A percentile compares a stretch with the other conserved stretches of the same genome.
phyloP scores from a whole-genome alignment of 2,888 invertebrate species.

The Plutella xylostella region DNA sequence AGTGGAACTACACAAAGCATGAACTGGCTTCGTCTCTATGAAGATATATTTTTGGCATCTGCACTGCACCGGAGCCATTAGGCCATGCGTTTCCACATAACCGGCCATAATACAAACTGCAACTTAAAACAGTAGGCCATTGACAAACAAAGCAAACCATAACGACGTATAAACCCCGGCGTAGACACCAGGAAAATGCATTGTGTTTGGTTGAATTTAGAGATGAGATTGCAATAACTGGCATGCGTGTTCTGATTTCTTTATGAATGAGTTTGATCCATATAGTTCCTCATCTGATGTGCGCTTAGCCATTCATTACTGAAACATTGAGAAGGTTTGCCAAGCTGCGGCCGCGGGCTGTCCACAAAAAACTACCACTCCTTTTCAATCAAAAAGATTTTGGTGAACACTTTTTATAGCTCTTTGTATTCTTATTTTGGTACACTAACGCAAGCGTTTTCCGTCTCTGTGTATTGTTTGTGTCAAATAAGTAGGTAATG shows the following conservation, averaged over 20 bases:
- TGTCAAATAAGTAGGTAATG: too few relatives aligned
- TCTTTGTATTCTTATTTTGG: too few relatives aligned
- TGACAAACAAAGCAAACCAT: conserved; percentile 8
- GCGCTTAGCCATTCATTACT: conserved; percentile 12
- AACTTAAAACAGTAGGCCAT: conserved; percentile 17
- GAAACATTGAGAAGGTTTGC: conserved; percentile 1
- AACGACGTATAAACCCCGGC: neutral
- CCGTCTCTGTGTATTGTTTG: too few relatives aligned
- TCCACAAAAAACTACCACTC: neutral
- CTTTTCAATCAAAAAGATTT: too few relatives aligned
- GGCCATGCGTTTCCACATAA: neutral
- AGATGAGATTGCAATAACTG: neutral
- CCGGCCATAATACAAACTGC: neutral
- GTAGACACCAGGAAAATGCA: neutral
- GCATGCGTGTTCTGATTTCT: conserved; percentile 10
- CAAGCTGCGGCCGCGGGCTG: conserved; percentile 2
- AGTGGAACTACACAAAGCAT: too few relatives aligned
- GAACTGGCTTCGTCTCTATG: too few relatives aligned
- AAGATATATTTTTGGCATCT: too few relatives aligned
- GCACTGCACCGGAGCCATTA: too few relatives aligned
- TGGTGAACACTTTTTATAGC: too few relatives aligned
- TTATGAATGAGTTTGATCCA: conserved; percentile 25
- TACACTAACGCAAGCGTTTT: too few relatives aligned
- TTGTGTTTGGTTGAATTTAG: neutral
- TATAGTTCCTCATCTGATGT: conserved; percentile 8